Conservation (phyloP, 2,113 vertebrate species). For the Atherinomorus stipes region DNA sequence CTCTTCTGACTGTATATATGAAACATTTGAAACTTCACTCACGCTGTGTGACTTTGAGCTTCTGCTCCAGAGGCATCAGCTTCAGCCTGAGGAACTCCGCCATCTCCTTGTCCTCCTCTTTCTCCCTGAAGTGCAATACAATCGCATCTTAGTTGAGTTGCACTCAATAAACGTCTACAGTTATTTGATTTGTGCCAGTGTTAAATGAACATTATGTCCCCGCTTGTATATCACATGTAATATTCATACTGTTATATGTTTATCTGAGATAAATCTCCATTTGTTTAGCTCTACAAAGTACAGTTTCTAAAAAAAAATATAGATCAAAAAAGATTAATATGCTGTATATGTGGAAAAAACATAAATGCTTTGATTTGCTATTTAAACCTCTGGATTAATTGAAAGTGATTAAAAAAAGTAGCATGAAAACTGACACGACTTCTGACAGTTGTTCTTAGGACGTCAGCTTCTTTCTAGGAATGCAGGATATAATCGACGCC, state of each 20-base stretch:
- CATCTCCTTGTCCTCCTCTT: constrained; percentile 98
- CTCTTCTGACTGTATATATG: not conserved
- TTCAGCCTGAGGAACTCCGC: constrained; percentile 95
- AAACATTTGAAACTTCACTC: constrained; percentile 68
- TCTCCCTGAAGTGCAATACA: constrained; percentile 84
- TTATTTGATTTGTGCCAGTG: not conserved
- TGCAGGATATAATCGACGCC: too few relatives aligned
- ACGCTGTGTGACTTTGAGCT: constrained; percentile 88
- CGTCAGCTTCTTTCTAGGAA: too few relatives aligned
- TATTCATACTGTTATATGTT: not conserved
- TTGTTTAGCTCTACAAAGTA: not conserved
- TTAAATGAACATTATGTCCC: not conserved
- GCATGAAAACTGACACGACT: too few relatives aligned
- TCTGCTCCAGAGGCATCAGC: constrained; percentile 92
- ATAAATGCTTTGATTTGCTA: too few relatives aligned
- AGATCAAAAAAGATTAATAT: too few relatives aligned
- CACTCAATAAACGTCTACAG: constrained; percentile 1
- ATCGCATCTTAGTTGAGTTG: not conserved
- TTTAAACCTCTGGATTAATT: too few relatives aligned
- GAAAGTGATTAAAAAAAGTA: too few relatives aligned
- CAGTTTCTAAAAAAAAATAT: too few relatives aligned
- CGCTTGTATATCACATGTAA: not conserved
- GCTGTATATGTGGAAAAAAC: too few relatives aligned
- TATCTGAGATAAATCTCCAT: not conserved
- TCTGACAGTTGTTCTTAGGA: too few relatives aligned